These are phyloP conservation scores for Sarcophaga rosellei DNA, from an alignment of 2,888 invertebrate genomes.

Conservation along the genomic window DNA sequence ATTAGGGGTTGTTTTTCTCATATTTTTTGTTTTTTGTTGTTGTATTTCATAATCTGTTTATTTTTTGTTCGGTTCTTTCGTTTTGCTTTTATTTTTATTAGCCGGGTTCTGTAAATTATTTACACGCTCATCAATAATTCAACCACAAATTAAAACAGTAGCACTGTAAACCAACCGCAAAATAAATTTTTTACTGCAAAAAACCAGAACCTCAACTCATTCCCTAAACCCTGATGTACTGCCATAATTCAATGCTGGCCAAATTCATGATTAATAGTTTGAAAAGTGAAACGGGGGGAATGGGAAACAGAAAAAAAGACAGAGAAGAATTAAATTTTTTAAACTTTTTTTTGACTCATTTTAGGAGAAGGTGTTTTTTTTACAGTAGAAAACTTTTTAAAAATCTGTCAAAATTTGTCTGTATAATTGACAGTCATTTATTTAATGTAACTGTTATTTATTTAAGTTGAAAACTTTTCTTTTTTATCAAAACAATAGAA, in stretches of 20 bases:
- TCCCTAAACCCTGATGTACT: slow-evolving; percentile 19
- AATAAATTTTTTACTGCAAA: slow-evolving; percentile 1
- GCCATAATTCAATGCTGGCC: slow-evolving; percentile 29
- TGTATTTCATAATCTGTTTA: not conserved
- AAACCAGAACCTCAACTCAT: not conserved
- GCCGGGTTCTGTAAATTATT: slow-evolving; percentile 2
- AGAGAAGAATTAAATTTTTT: slow-evolving; percentile 36
- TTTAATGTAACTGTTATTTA: not conserved
- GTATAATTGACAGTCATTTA: slow-evolving; percentile 44
- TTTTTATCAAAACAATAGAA: not conserved
- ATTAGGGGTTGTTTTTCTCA: slow-evolving; percentile 46
- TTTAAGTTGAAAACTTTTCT: not conserved
- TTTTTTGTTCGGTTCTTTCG: slow-evolving; percentile 8
- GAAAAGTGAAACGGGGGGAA: slow-evolving; percentile 5
- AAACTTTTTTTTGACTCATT: slow-evolving; percentile 9
- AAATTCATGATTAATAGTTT: slow-evolving; percentile 40
- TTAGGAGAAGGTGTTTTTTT: slow-evolving; percentile 6
- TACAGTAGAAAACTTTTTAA: slow-evolving; percentile 15
- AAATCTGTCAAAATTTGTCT: slow-evolving; percentile 48
- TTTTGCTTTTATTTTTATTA: not conserved
- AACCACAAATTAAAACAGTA: slow-evolving; percentile 63
- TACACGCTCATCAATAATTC: slow-evolving; percentile 58
- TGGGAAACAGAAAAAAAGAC: not conserved
- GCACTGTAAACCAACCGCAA: slow-evolving; percentile 54
- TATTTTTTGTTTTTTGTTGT: not conserved